Evolutionary conservation across 2,888 invertebrate species (phyloP).

Genomic region (Lacanobia oleracea): DNA sequence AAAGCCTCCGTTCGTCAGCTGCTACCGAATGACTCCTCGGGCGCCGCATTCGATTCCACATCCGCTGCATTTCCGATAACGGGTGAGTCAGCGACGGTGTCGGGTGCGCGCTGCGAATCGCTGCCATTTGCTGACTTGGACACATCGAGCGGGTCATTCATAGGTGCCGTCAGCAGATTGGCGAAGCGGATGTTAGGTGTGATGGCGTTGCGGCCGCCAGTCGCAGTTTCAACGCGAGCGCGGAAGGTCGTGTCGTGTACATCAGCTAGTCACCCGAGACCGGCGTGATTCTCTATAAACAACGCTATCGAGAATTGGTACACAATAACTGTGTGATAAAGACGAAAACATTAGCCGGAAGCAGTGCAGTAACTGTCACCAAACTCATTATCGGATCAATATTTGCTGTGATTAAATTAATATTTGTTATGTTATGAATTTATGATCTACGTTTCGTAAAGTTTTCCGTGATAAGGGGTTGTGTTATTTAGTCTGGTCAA

Average conservation of each 20-base stretch:
- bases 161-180: slow-evolving; percentile 77
- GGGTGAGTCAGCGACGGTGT: slow-evolving; percentile 81
- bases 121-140: slow-evolving; percentile 74
- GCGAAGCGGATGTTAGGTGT: slow-evolving; percentile 74
- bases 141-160: slow-evolving; percentile 76
- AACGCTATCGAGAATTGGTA: slow-evolving; percentile 74
- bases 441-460: slow-evolving; percentile 61
- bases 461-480: slow-evolving; percentile 66
- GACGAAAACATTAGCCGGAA: slow-evolving; percentile 81
- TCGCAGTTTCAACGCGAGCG: slow-evolving; percentile 73
- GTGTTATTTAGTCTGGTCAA: slow-evolving; percentile 74
- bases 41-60: slow-evolving; percentile 78
- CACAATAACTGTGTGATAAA: slow-evolving; percentile 77
- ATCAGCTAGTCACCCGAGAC: slow-evolving; percentile 64
- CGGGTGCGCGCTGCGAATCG: slow-evolving; percentile 56
- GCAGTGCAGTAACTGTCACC: slow-evolving; percentile 59
- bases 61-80: slow-evolving; percentile 88
- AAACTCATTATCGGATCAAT: slow-evolving; percentile 68
- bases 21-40: slow-evolving; percentile 75
- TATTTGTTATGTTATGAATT: slow-evolving; percentile 48
- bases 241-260: slow-evolving; percentile 75
- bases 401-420: slow-evolving; percentile 71
- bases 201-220: slow-evolving; percentile 73
- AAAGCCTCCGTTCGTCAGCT: slow-evolving; percentile 84
- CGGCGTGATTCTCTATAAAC: slow-evolving; percentile 77